These are phyloP conservation scores for Lapara coniferarum DNA, from an alignment of 2,888 invertebrate species.

Conservation along the genomic window DNA sequence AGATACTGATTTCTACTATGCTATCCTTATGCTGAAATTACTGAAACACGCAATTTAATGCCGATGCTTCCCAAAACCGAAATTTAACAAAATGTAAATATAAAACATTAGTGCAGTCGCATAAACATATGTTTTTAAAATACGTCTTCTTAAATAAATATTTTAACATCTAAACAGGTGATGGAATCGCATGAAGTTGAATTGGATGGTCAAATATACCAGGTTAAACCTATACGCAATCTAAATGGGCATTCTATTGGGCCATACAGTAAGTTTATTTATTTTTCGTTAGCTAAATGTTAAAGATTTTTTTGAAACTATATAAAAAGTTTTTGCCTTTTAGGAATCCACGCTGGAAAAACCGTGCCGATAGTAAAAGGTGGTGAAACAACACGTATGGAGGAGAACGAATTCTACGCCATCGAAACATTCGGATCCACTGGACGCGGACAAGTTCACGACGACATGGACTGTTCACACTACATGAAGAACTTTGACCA, in stretches of 20 bases:
- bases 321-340: conserved; percentile 13
- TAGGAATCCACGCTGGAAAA: conserved; percentile 97
- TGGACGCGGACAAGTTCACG: conserved; percentile 96
- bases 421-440: conserved; percentile 99
- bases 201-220: conserved; percentile 97
- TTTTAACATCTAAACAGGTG: conserved; percentile 76
- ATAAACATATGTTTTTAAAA: no score
- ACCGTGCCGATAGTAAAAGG: conserved; percentile 99
- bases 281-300: neutral
- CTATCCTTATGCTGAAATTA: no score
- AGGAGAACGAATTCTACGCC: conserved; percentile 99
- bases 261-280: conserved; percentile 91
- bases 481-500: conserved; percentile 99
- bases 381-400: conserved; percentile 98
- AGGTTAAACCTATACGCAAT: conserved; percentile 98
- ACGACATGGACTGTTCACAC: conserved; percentile 99
- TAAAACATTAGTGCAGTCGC: no score
- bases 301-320: neutral
- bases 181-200: conserved; percentile 99
- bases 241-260: conserved; percentile 99
- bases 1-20: no score
- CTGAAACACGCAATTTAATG: no score
- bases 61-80: no score
- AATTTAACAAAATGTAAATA: no score
- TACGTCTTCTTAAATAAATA: neutral